These are phyloP conservation scores for Cyclura pinguis DNA, from an alignment of 2,797 vertebrate species.

Conservation along the genomic window DNA sequence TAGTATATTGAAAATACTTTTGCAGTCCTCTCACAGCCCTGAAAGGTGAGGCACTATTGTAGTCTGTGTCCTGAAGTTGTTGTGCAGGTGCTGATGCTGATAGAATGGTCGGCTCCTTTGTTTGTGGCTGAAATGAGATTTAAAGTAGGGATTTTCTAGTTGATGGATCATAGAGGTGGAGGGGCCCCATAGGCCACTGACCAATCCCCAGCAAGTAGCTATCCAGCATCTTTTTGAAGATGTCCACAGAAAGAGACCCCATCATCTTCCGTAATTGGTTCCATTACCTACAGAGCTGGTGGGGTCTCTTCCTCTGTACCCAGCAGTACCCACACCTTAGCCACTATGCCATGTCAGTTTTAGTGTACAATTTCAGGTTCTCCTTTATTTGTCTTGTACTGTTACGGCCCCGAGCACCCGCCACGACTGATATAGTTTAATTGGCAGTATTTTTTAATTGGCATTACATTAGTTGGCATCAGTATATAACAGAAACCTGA, in stretches of 20 bases:
- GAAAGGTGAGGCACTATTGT: background rate
- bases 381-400: background rate
- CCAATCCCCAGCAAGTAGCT: no score
- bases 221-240: no score
- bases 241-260: no score
- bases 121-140: background rate
- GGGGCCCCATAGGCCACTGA: no score
- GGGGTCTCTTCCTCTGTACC: no score
- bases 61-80: background rate
- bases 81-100: background rate
- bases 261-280: no score
- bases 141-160: background rate
- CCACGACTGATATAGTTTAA: no score
- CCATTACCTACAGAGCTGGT: no score
- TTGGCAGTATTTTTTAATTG: no score
- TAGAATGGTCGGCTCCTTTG: background rate
- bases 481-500: no score
- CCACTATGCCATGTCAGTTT: background rate
- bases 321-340: background rate
- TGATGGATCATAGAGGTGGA: background rate
- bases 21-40: background rate
- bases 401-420: no score
- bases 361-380: background rate
- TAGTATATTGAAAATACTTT: background rate
- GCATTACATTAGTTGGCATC: no score